A percentile compares a stretch with the other conserved stretches of the same genome.
phyloP scores from a whole-genome alignment of 1,140 invertebrate species.

The Zaprionus kolodkinae region DNA sequence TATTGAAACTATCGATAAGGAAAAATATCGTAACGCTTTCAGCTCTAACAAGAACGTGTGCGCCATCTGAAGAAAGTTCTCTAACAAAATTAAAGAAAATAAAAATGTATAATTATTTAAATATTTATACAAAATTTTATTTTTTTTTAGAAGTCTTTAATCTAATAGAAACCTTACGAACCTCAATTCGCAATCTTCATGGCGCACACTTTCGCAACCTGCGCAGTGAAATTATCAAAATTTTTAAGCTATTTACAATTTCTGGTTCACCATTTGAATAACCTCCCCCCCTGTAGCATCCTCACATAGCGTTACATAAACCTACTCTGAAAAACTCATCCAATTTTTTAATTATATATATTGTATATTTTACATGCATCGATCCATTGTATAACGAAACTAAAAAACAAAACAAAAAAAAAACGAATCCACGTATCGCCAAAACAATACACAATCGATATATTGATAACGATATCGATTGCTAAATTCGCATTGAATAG shows the following conservation, averaged over 20 bases:
- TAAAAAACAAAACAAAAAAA: conserved; percentile 14
- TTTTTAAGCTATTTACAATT: conserved; percentile 17
- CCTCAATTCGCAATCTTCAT: neutral
- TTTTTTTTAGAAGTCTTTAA: too few relatives aligned
- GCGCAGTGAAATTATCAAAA: conserved; percentile 1
- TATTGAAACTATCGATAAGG: neutral
- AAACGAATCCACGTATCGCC: conserved; percentile 62
- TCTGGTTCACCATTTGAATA: conserved; percentile 1
- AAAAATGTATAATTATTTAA: neutral
- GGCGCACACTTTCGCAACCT: conserved; percentile 3
- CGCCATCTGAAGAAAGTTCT: neutral
- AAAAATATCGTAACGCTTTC: too few relatives aligned
- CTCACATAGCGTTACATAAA: neutral
- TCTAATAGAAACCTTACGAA: neutral
- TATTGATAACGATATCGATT: conserved; percentile 23
- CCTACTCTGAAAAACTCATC: conserved; percentile 36
- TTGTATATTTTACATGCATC: conserved; percentile 61
- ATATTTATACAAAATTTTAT: too few relatives aligned
- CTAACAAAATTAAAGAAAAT: neutral
- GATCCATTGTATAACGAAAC: conserved; percentile 54
- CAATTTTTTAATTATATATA: conserved; percentile 55
- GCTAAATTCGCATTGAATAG: conserved; percentile 56
- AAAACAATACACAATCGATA: conserved; percentile 41
- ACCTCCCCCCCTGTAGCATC: neutral
- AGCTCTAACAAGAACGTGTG: neutral